Base-by-base conservation (phyloP, 2,113 vertebrate genomes). In the Neoarius graeffei region DNA sequence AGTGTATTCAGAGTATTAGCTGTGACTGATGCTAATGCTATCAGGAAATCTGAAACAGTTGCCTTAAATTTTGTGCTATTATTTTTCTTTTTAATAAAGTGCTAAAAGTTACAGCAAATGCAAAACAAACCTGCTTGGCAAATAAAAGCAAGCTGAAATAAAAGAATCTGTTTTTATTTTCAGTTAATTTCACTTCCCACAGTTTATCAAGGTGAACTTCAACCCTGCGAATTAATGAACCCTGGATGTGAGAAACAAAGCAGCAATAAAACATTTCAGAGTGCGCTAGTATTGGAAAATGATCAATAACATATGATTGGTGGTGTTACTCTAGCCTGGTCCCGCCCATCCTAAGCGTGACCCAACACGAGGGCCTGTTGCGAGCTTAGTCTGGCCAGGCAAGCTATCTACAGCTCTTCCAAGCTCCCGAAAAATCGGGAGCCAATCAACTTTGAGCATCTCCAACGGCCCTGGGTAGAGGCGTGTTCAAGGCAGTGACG, bases 11-110 rank as follows among this genome's bases (percentile, higher is more conserved):
- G 27, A 19, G 14, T 59, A 59, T 81, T 59, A 81, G 79, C 1
- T 35, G 54, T 30, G 54, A 81, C 77, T 27, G 25, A 79, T 79
- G 76, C 74, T 77, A 77, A 77, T 54, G 74, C 52, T 54, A 27
- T 54, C 50, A 54, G 76, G 50, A 79, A 79, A 79, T 79, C 76
- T 15, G 50, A 56, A 54, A 56, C 52, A 8, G 74, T 50, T 20
- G 7, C 23, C 20, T 76, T 17, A 73, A 71, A 27, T 17, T 14
- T 14, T 71, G 14, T 42, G 69, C 27, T 2, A 71, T 19, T 6
- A 76, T 2, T 19, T 7, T 50, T 0, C 42, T 14, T 5, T 56
- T 13, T 9, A 52, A 76, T 52, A 11, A 52, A 52, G 42, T 52
- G 20, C 73, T 74, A 25, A 52, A 76, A n/a, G 74, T 48, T 48